Conservation (phyloP, 2,888 invertebrate species). For the Molorchus minor region DNA sequence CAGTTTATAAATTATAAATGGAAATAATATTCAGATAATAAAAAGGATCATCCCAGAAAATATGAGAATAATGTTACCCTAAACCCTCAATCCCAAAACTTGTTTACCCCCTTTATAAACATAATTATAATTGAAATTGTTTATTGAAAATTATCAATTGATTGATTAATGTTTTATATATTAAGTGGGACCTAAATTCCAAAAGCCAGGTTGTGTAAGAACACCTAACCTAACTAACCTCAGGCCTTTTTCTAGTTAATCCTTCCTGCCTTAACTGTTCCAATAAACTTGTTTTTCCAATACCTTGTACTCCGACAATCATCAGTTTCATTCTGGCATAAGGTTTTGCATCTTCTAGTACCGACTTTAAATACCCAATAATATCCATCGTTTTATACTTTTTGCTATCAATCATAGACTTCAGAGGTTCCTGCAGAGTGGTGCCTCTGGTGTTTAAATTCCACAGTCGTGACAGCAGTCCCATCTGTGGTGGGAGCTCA, state of each 20-base stretch:
- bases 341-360: slow-evolving; percentile 87
- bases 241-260: slow-evolving; percentile 75
- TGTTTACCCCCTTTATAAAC: too few species aligned
- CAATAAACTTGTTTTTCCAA: slow-evolving; percentile 89
- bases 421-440: slow-evolving; percentile 84
- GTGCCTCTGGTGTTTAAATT: slow-evolving; percentile 94
- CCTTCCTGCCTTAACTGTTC: slow-evolving; percentile 91
- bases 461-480: slow-evolving; percentile 93
- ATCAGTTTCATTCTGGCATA: slow-evolving; percentile 96
- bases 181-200: too few species aligned
- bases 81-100: too few species aligned
- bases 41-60: too few species aligned
- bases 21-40: too few species aligned
- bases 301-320: slow-evolving; percentile 91
- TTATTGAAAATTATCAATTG: too few species aligned
- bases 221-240: slow-evolving; percentile 62
- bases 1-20: too few species aligned
- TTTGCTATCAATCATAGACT: slow-evolving; percentile 90
- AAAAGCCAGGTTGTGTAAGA: too few species aligned
- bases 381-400: slow-evolving; percentile 96
- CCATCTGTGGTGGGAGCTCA: slow-evolving; percentile 95
- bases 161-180: too few species aligned
- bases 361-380: slow-evolving; percentile 90
- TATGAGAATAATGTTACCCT: too few species aligned
- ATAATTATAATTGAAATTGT: too few species aligned